Percentiles rank a stretch among this genome's conserved stretches.
phyloP scores from a whole-genome alignment of 2,888 invertebrate species.

The Spodoptera picta region DNA sequence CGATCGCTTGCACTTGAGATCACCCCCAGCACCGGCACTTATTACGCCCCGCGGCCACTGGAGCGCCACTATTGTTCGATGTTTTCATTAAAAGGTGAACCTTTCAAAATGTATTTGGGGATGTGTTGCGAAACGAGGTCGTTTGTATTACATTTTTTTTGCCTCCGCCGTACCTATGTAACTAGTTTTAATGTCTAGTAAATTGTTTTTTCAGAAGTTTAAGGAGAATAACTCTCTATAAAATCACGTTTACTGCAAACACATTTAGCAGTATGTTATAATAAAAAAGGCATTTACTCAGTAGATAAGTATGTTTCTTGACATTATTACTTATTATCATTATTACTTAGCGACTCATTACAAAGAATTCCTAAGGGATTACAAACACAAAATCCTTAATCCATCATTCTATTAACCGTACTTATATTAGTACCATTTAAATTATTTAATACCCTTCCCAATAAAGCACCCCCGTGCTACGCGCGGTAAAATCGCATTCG shows the following conservation, averaged over 20 bases:
- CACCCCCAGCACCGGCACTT: conserved; percentile 52
- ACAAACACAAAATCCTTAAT: background rate
- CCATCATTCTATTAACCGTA: conserved; percentile 18
- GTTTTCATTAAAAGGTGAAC: conserved; percentile 58
- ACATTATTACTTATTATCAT: background rate
- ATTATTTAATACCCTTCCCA: conserved; percentile 17
- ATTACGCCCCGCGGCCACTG: conserved; percentile 58
- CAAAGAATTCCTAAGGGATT: background rate
- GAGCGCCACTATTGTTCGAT: conserved; percentile 60
- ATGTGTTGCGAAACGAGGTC: conserved; percentile 29
- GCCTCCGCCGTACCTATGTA: too few relatives aligned
- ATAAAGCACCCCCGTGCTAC: conserved; percentile 20
- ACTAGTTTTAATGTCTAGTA: too few relatives aligned
- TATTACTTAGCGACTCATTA: background rate
- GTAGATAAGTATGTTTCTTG: background rate
- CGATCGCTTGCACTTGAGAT: conserved; percentile 53
- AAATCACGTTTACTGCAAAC: too few relatives aligned
- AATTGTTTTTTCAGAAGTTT: too few relatives aligned
- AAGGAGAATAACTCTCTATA: too few relatives aligned
- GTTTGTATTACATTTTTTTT: conserved; percentile 15
- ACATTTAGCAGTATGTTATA: too few relatives aligned
- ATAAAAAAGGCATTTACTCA: background rate
- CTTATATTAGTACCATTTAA: conserved; percentile 23
- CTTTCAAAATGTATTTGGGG: conserved; percentile 51
- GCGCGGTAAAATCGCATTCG: conserved; percentile 53